These are phyloP conservation scores for Anoplolepis gracilipes DNA, from an alignment of 1,140 invertebrate species.

Conservation along the genomic window DNA sequence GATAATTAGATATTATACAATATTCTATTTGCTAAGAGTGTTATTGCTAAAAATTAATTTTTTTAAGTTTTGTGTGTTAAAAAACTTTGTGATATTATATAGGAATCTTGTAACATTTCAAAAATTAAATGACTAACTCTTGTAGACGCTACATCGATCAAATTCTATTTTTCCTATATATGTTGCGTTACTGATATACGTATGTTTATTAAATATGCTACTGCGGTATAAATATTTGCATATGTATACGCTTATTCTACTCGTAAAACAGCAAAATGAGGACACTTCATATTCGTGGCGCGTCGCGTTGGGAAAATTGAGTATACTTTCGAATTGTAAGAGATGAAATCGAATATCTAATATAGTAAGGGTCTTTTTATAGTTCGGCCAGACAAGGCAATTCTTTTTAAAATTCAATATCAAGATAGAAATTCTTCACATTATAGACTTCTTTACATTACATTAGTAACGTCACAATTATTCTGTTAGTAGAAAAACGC, in stretches of 20 bases:
- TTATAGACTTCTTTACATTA: neutral
- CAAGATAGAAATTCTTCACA: neutral
- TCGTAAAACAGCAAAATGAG: neutral
- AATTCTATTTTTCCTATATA: conserved; percentile 17
- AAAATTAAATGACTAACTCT: neutral
- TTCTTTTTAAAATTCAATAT: conserved; percentile 42
- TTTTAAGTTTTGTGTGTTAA: conserved; percentile 11
- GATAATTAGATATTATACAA: too few species aligned
- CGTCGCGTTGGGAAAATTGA: conserved; percentile 45
- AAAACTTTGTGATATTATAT: neutral
- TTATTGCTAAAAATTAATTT: conserved; percentile 26
- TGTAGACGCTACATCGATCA: neutral
- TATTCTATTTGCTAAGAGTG: conserved; percentile 24
- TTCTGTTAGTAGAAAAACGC: neutral
- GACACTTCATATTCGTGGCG: conserved; percentile 23
- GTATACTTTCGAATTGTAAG: conserved; percentile 47
- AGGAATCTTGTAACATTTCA: conserved; percentile 4
- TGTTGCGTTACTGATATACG: neutral
- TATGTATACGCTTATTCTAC: neutral
- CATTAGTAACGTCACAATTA: neutral
- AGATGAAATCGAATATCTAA: conserved; percentile 42
- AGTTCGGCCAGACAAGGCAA: neutral
- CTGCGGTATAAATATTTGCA: neutral
- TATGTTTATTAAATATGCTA: neutral
- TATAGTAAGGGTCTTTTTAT: conserved; percentile 29